Percentiles rank a stretch among this genome's conserved stretches.
Conservation (phyloP, 23 tunicate species). For the Ciona savignyi region DNA sequence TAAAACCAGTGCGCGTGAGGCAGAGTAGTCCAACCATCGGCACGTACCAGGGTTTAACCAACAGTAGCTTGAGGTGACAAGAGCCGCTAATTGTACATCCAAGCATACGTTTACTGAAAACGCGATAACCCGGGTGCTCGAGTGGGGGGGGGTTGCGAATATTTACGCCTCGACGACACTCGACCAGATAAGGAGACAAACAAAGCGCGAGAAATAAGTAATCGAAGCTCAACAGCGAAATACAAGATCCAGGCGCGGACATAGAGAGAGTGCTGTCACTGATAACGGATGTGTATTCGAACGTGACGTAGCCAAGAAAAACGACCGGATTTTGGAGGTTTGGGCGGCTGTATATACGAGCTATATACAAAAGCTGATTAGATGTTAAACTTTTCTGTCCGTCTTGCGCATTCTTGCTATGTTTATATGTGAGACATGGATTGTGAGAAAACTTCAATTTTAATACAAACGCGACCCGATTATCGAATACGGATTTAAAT, state of each 20-base stretch:
- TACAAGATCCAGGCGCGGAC: not conserved
- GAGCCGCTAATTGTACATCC: not conserved
- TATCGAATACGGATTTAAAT: too few relatives aligned
- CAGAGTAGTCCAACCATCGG: not conserved
- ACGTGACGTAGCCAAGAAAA: not conserved
- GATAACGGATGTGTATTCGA: not conserved
- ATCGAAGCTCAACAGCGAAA: not conserved
- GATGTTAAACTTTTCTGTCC: too few relatives aligned
- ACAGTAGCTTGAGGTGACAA: not conserved
- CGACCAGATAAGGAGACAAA: not conserved
- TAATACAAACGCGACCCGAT: too few relatives aligned
- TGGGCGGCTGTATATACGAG: too few relatives aligned
- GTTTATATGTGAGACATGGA: too few relatives aligned
- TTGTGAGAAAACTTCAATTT: too few relatives aligned
- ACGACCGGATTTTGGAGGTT: not conserved
- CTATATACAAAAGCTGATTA: too few relatives aligned
- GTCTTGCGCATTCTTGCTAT: not conserved
- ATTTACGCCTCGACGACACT: not conserved
- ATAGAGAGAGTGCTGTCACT: not conserved
- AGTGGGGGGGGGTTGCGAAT: not conserved
- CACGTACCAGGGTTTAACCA: not conserved
- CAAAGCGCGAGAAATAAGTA: not conserved
- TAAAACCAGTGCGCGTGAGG: not conserved
- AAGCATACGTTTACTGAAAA: not conserved
- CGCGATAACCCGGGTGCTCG: too few relatives aligned